Conservation (phyloP, 2,113 vertebrate genomes). For the Anhinga rufa region DNA sequence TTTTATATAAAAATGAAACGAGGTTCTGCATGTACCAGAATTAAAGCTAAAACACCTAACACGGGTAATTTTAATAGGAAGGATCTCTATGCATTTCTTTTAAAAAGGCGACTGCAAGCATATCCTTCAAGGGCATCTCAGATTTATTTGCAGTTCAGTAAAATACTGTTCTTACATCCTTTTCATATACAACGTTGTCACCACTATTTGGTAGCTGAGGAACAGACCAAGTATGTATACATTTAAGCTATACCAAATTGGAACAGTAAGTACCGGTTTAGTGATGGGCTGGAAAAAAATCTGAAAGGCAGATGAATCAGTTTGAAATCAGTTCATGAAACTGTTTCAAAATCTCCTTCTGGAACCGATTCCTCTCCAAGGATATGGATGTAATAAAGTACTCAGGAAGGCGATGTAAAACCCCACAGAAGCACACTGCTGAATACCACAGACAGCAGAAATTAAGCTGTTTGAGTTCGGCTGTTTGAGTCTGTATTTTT, state of each 20-base stretch:
- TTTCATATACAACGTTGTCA: not conserved
- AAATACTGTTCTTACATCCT: not conserved
- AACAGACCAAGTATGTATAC: not conserved
- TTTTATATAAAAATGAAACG: accelerated
- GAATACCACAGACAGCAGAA: not conserved
- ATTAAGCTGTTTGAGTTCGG: not conserved
- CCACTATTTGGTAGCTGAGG: not conserved
- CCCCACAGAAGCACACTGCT: not conserved
- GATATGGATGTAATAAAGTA: not conserved
- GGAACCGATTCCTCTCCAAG: not conserved
- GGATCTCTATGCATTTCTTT: too few species aligned
- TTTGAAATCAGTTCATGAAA: not conserved
- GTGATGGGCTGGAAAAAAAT: not conserved
- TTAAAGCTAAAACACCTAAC: too few species aligned
- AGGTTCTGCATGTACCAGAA: not conserved
- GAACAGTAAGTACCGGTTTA: not conserved
- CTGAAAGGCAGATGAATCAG: not conserved
- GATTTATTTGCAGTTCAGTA: accelerated
- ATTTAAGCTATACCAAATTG: not conserved
- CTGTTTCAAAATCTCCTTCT: not conserved
- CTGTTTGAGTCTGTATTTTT: not conserved
- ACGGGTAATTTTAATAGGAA: not conserved
- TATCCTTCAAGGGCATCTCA: not conserved
- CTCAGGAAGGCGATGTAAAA: not conserved
- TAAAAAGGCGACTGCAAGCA: accelerated